A percentile compares a stretch with the other conserved stretches of the same genome.
Conservation (phyloP, 1,140 invertebrate species). For the Bicyclus anynana region DNA sequence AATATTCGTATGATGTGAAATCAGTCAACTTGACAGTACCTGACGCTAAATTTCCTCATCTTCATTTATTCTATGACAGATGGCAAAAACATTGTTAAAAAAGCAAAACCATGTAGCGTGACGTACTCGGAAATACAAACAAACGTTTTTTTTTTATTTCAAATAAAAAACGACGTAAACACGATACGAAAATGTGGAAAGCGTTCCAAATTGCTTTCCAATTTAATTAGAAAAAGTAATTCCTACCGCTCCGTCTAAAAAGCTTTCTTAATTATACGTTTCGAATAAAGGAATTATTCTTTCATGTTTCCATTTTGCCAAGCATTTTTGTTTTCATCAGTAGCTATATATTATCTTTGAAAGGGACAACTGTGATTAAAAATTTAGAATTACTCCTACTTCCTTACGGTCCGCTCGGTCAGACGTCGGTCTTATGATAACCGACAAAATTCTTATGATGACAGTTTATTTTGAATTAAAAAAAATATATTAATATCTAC, state of each 20-base stretch:
- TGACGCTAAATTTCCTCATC: not conserved
- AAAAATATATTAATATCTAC: too few relatives aligned
- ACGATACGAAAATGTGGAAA: not conserved
- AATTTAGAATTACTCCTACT: too few relatives aligned
- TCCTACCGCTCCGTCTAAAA: conserved; percentile 5
- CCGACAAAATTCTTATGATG: too few relatives aligned
- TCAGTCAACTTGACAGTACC: too few relatives aligned
- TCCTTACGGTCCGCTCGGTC: too few relatives aligned
- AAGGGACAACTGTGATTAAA: not conserved
- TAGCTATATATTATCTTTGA: not conserved
- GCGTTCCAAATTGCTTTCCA: conserved; percentile 10
- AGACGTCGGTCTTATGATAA: too few relatives aligned
- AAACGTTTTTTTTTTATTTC: not conserved
- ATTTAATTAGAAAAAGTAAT: conserved; percentile 13
- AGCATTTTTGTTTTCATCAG: not conserved
- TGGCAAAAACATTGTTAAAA: not conserved
- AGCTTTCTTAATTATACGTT: conserved; percentile 12
- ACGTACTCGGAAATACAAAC: not conserved
- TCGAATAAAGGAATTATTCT: conserved; percentile 8
- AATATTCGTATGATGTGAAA: too few relatives aligned
- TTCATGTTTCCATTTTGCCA: conserved; percentile 1
- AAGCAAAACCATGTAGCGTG: not conserved
- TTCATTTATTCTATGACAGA: not conserved
- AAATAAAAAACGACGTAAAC: not conserved
- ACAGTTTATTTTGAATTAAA: too few relatives aligned